Evolutionary conservation across 2,888 invertebrate species (phyloP).

Genomic region (Chouioia cunea): DNA sequence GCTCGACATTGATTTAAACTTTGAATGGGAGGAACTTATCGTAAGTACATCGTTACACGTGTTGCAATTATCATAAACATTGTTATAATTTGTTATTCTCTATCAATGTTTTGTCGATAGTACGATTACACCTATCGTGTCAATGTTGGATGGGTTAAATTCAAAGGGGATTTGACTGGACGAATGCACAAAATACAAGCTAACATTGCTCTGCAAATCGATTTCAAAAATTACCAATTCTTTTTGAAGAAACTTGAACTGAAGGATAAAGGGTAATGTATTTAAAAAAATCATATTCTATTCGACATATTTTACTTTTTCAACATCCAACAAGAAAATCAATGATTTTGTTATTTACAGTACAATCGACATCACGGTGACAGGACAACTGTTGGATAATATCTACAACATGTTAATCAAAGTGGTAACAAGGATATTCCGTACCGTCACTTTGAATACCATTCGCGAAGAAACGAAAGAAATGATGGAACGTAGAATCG

Average conservation of each 20-base stretch:
- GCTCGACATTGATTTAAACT: conserved; percentile 48
- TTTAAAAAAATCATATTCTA: not conserved
- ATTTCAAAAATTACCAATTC: conserved; percentile 47
- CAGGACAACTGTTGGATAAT: conserved; percentile 30
- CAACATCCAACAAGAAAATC: not conserved
- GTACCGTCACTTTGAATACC: not conserved
- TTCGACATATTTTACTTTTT: no score
- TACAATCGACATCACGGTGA: conserved; percentile 11
- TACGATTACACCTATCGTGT: conserved; percentile 52
- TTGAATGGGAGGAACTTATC: conserved; percentile 53
- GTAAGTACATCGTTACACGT: conserved; percentile 55
- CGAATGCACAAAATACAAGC: conserved; percentile 46
- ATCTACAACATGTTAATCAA: conserved; percentile 31
- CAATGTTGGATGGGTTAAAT: no score
- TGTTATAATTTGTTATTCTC: not conserved
- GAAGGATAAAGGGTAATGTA: conserved; percentile 51
- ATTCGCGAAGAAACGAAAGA: not conserved
- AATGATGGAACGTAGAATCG: conserved; percentile 3
- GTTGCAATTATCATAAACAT: not conserved
- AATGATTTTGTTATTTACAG: not conserved
- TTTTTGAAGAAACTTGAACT: conserved; percentile 49
- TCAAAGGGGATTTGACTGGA: conserved; percentile 52
- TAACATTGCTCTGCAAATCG: conserved; percentile 37
- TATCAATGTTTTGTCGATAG: conserved; percentile 44
- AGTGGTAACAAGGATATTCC: not conserved